Conservation (phyloP, 2,113 vertebrate species). For the Sphyrna mokarran region DNA sequence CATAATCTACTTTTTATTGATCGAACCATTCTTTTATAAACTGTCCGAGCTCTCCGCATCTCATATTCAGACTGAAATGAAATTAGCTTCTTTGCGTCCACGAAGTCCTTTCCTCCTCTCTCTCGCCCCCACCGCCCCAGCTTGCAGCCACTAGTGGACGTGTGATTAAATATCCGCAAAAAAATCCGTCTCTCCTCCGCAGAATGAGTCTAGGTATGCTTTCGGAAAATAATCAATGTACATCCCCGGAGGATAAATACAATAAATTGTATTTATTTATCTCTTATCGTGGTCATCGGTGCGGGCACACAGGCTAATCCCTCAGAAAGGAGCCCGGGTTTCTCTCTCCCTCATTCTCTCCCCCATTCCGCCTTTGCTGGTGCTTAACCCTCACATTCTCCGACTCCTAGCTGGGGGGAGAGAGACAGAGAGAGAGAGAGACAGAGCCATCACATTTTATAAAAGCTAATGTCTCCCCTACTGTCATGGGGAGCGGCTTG, state of each 20-base stretch:
- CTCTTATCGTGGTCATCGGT: neutral
- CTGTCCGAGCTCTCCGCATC: slow-evolving; percentile 39
- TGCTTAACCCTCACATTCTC: neutral
- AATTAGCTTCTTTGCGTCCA: slow-evolving; percentile 12
- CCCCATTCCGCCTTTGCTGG: neutral
- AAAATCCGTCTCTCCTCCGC: neutral
- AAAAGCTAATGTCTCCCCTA: neutral
- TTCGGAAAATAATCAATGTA: neutral
- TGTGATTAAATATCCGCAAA: neutral
- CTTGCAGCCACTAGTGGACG: neutral
- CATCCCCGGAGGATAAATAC: too few relatives aligned
- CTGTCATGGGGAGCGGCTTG: neutral
- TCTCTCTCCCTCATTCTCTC: neutral
- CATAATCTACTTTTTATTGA: slow-evolving; percentile 44
- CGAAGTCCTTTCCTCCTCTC: neutral
- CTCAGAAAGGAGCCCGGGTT: neutral
- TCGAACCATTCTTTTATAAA: slow-evolving; percentile 47
- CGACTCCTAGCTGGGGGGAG: neutral
- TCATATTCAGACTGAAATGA: slow-evolving; percentile 42
- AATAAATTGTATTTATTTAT: neutral
- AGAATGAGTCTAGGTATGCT: neutral
- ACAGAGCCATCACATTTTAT: neutral
- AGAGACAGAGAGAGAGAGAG: neutral
- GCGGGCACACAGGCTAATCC: neutral
- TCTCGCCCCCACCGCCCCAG: neutral